phyloP scores from a whole-genome alignment of 2,888 invertebrate species.

The Dryocosmus kuriphilus region DNA sequence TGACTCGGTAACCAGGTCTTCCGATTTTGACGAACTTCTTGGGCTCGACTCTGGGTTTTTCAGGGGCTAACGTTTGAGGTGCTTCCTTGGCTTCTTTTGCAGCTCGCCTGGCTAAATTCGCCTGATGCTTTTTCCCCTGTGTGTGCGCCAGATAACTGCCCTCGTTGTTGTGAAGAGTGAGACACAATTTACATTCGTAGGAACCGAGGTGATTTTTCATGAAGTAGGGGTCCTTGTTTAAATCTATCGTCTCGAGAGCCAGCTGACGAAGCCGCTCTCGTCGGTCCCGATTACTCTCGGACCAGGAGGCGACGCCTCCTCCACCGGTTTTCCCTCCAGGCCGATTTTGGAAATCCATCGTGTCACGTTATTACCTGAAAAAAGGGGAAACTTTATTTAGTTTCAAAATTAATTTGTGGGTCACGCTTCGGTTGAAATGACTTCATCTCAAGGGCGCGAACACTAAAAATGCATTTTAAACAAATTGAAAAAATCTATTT shows the following conservation, averaged over 20 bases:
- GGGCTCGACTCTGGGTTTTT: constrained; percentile 97
- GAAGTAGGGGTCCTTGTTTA: constrained; percentile 99
- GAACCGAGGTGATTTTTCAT: constrained; percentile 99
- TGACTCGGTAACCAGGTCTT: constrained; percentile 98
- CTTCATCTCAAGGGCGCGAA: too few relatives aligned
- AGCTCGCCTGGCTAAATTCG: constrained; percentile 97
- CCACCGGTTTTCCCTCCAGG: constrained; percentile 99
- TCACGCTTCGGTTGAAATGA: too few relatives aligned
- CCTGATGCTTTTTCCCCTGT: constrained; percentile 99
- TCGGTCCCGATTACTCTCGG: constrained; percentile 98
- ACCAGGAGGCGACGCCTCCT: constrained; percentile 99
- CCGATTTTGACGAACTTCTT: constrained; percentile 99
- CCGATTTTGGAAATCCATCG: constrained; percentile 99
- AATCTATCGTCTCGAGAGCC: constrained; percentile 98
- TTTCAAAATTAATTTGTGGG: too few relatives aligned
- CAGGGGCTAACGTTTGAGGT: constrained; percentile 95
- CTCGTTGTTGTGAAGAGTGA: constrained; percentile 99
- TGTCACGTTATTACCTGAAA: constrained; percentile 37
- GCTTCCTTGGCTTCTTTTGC: constrained; percentile 99
- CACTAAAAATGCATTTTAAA: too few relatives aligned
- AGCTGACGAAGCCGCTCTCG: constrained; percentile 96
- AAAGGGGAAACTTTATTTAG: not conserved
- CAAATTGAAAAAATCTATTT: too few relatives aligned
- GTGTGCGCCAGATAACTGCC: constrained; percentile 99
- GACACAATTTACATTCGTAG: constrained; percentile 98